Evolutionary conservation across 1,140 invertebrate species (phyloP), one percentile per base, ranked within the genome.

Genomic region (Leptestheria dahalacensis): DNA sequence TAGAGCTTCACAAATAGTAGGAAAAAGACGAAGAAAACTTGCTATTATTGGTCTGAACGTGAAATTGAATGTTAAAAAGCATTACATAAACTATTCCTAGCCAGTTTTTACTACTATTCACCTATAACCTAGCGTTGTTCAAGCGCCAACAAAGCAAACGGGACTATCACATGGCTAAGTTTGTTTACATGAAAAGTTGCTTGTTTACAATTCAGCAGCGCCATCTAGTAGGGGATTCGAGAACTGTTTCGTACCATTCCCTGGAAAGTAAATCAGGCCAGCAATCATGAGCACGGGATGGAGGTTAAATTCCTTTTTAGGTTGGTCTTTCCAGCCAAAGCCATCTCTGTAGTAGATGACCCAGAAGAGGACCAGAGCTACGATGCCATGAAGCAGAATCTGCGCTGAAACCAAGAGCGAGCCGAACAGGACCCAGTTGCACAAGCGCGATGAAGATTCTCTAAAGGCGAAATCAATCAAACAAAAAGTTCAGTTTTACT

Each of bases 231-330:
- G 33, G 6, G 15, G 33, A 41, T 41, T 15, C 15, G 6, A 9
- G 33, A 41, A 41, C 33, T 41, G 33, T 52, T 63, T 23, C 20
- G 48, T 62, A 89, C 87, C 86, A 69, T 89, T 87, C 68, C 86
- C 87, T 63, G 84, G 85, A 69, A 88, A 82, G 56, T 86, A 88
- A 65, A 89, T 79, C 68, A 88, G 88, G 23, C 86, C 86, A 48
- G 79, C 82, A 25, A 88, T 77, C 87, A 89, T 89, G 56, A 89
- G 77, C 2, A 86, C 83, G 1, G 86, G 86, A 74, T 89, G 87
- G 47, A 86, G 73, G 72, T 91, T 89, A 75, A 89, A 89, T 69
- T 88, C 82, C 65, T 78, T 78, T 52, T 74, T 71, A 0, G 79
- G 79, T 57, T 82, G 76, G 47, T 85, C 84, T 21, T 76, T 77